Base-by-base conservation (phyloP, 2,113 vertebrate genomes). In the Tichodroma muraria region DNA sequence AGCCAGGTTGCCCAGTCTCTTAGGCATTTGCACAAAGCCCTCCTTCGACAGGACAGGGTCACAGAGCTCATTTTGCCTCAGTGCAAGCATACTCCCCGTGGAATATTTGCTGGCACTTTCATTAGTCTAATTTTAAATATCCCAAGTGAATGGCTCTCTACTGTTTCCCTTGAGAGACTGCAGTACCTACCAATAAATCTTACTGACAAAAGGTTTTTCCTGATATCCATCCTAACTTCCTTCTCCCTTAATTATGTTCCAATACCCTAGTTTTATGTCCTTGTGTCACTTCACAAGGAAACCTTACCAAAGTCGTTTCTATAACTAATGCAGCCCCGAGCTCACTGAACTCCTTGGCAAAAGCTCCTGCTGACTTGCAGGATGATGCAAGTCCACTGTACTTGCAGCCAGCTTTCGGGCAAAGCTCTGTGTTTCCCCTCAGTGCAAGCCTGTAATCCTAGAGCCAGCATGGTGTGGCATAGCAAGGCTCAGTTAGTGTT, bases 71-170 rank as follows among this genome's bases (percentile, higher is more conserved):
- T 93, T 83, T 77, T 85, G 82, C 64, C 85, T 97, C 88, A 86
- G 61, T 68, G 53, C 5, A 9, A 85, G 64, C 56, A 37, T 10
- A 11, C 7, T 93, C 91, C 88, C 94, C 28, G 16, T 17, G 64
- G 89, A 83, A 88, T 93, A 73, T 83, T 90, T 88, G 37, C 65
- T 85, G 90, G 93, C 94, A 94, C 80, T 71, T 88, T 91, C 95
- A 96, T 96, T 95, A 96, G 82, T 95, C 88, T 97, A 68, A 90
- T 90, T 95, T 94, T 94, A 94, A 95, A 79, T 71, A 94, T 88
- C 95, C 85, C 88, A 71, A 92, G 76, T 57, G 91, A 94, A 83
- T 45, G 72, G 45, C 91, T 92, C 89, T 88, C 69, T 56, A 64
- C 76, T 84, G 12, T 64, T 93, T 88, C 95, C 92, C 82, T 65